phyloP scores from a whole-genome alignment of 2,113 vertebrate species.

The Plectropomus leopardus region DNA sequence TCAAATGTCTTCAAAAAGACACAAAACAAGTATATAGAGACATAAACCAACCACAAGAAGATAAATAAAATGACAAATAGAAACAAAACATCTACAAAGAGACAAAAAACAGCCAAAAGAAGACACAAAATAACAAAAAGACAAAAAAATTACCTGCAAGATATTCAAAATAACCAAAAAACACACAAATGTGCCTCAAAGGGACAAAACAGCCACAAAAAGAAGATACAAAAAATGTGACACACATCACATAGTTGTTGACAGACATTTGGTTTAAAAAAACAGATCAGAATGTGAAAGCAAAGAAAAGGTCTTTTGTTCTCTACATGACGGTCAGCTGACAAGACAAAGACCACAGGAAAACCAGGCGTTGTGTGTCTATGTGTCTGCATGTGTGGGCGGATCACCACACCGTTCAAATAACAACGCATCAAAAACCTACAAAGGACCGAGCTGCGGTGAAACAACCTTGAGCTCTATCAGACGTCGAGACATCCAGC shows the following conservation, averaged over 20 bases:
- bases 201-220: too few species aligned
- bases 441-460: background rate
- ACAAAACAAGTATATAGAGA: too few species aligned
- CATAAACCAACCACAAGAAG: too few species aligned
- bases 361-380: background rate
- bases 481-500: background rate
- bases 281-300: background rate
- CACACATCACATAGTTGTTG: background rate
- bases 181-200: background rate
- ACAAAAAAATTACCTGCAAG: too few species aligned
- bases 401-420: background rate
- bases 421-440: background rate
- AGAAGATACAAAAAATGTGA: too few species aligned
- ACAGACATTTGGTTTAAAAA: background rate
- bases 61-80: too few species aligned
- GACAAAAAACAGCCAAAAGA: too few species aligned
- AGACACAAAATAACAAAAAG: too few species aligned
- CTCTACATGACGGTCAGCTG: too few species aligned
- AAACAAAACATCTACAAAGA: too few species aligned
- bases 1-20: too few species aligned
- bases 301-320: background rate
- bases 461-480: background rate
- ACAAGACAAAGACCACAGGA: slow-evolving; percentile 32
- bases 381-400: background rate
- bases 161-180: too few species aligned